Base-by-base conservation (phyloP, 2,888 invertebrate species). In the Chaetoderma sp. region DNA sequence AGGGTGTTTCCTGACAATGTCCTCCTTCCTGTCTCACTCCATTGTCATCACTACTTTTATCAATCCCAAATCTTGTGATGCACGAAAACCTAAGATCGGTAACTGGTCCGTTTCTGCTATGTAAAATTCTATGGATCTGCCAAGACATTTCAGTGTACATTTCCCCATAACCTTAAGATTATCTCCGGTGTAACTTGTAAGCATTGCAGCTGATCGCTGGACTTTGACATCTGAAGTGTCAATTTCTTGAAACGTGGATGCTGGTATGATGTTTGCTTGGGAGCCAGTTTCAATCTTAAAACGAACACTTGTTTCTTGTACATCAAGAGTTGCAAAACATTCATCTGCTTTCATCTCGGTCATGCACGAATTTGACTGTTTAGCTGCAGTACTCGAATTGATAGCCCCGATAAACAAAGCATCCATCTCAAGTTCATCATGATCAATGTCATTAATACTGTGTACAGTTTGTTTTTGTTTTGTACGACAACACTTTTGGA, bases 281-380 rank as follows among this genome's bases (percentile, higher is more conserved):
- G n/a, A n/a, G n/a, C n/a, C n/a, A 47, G 13, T 47, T 21, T 47
- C 49, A 18, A 47, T 47, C 49, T 47, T 47, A 3, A 47, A 47
- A 4, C 27, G 21, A 21, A 47, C 49, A 47, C 21, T 4, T 47
- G 21, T 47, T 6, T 27, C 49, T 25, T 8, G 49, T 4, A 8
- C 3, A 27, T 47, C 49, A 25, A 47, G 23, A 3, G 16, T 8
- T 3, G 6, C 49, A n/a, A 47, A 23, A 47, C 49, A 47, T 47
- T 4, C 49, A 10, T 10, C 47, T 45, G 8, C 47, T 23, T 6
- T 6, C 21, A 10, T 18, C 6, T n/a, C 10, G 16, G 47, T n/a
- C 27, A 25, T 8, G 49, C n/a, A n/a, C n/a, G n/a, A n/a, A n/a
- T n/a, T n/a, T n/a, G n/a, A n/a, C n/a, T n/a, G n/a, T n/a, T n/a